phyloP scores from a whole-genome alignment of 2,888 invertebrate genomes.

The Trissolcus japonicus region DNA sequence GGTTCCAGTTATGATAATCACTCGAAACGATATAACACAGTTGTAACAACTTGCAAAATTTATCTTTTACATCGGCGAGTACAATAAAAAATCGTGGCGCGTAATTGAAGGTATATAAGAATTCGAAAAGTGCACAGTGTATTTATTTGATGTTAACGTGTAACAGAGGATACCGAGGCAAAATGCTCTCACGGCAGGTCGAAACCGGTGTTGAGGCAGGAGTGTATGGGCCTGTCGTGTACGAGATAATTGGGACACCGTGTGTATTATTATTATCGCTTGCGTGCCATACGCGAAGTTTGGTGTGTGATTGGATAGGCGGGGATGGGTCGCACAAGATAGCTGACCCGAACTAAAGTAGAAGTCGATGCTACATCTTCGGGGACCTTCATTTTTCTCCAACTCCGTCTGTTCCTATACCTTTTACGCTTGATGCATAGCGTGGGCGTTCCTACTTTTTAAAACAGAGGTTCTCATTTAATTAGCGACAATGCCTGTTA shows the following conservation, averaged over 20 bases:
- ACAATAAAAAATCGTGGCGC: constrained; percentile 19
- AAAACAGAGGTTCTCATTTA: constrained; percentile 75
- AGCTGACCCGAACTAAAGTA: constrained; percentile 75
- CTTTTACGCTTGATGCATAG: constrained; percentile 73
- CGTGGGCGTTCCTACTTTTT: constrained; percentile 74
- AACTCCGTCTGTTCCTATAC: constrained; percentile 69
- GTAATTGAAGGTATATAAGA: constrained; percentile 31
- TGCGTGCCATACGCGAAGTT: constrained; percentile 73
- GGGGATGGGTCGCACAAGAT: constrained; percentile 76
- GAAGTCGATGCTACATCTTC: constrained; percentile 70
- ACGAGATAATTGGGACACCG: constrained; percentile 75
- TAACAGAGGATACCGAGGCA: constrained; percentile 37
- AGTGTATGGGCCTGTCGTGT: constrained; percentile 64
- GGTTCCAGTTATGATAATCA: background rate
- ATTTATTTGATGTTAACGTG: constrained; percentile 42
- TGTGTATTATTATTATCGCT: constrained; percentile 71
- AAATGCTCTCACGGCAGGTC: constrained; percentile 49
- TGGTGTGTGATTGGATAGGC: constrained; percentile 76
- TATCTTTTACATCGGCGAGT: constrained; percentile 13
- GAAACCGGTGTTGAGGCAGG: constrained; percentile 23
- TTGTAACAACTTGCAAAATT: constrained; percentile 11
- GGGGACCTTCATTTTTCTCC: constrained; percentile 75
- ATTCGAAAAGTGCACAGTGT: constrained; percentile 23
- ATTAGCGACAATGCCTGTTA: constrained; percentile 65
- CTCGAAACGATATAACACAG: constrained; percentile 1